These are phyloP conservation scores for Brachionus sp. DNA, from an alignment of 1,140 invertebrate genomes.

Conservation along the genomic window DNA sequence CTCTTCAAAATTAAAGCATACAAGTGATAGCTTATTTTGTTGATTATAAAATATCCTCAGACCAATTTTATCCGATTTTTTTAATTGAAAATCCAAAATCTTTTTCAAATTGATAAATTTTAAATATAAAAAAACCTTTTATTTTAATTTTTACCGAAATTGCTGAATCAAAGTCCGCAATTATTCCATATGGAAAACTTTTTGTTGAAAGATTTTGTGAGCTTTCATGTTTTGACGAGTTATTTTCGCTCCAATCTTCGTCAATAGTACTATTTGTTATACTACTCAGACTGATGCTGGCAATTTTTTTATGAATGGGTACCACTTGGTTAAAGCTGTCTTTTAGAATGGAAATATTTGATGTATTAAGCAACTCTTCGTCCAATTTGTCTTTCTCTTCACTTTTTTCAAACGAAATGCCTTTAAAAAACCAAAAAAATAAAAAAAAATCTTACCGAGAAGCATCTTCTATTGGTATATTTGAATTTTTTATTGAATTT, in stretches of 20 bases:
- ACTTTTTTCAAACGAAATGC: background rate
- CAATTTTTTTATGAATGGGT: background rate
- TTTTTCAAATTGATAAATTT: background rate
- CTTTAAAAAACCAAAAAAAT: background rate
- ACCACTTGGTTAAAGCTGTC: slow-evolving; percentile 1
- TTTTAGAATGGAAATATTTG: slow-evolving; percentile 12
- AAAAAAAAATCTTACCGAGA: background rate
- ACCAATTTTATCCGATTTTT: background rate
- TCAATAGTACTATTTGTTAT: background rate
- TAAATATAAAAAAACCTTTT: background rate
- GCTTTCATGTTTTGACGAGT: background rate
- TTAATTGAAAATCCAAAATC: background rate
- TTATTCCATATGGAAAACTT: background rate
- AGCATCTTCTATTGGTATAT: background rate
- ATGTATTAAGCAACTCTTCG: background rate
- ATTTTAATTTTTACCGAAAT: background rate
- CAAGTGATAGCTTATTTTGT: background rate
- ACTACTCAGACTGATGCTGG: background rate
- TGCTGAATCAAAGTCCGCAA: slow-evolving; percentile 1
- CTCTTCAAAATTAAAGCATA: background rate
- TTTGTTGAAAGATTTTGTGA: background rate
- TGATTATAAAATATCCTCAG: background rate
- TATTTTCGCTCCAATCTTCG: background rate
- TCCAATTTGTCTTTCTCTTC: background rate
- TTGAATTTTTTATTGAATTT: background rate